phyloP scores from a whole-genome alignment of 2,797 vertebrate species.

The Sorex maritimensis region DNA sequence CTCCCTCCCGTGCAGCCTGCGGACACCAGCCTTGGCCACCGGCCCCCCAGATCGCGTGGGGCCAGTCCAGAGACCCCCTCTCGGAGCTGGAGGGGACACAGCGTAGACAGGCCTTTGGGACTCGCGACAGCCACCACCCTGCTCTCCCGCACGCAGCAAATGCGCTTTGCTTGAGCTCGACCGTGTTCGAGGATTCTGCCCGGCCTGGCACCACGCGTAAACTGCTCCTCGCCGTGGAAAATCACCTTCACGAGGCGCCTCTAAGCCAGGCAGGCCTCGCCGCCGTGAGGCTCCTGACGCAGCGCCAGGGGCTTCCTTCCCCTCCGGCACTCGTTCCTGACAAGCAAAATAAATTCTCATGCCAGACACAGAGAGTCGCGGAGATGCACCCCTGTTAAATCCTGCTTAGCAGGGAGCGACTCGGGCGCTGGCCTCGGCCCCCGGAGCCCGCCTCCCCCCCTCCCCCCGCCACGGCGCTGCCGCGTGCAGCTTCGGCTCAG shows the following conservation, averaged over 20 bases:
- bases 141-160: not conserved
- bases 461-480: conserved; percentile 54
- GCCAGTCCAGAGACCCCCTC: not conserved
- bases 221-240: conserved; percentile 29
- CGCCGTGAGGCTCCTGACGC: conserved; percentile 70
- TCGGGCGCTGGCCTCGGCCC: conserved; percentile 85
- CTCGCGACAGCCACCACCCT: not conserved
- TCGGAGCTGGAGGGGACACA: not conserved
- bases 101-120: not conserved
- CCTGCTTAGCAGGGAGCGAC: conserved; percentile 78
- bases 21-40: not conserved
- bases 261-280: conserved; percentile 60
- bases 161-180: not conserved
- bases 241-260: conserved; percentile 26
- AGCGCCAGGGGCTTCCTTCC: conserved; percentile 53
- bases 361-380: conserved; percentile 70
- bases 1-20: not conserved
- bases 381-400: conserved; percentile 82
- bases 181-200: conserved; percentile 44
- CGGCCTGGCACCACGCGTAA: conserved; percentile 44
- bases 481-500: conserved; percentile 70
- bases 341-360: conserved; percentile 84
- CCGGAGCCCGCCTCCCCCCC: conserved; percentile 60
- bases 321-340: conserved; percentile 78
- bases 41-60: not conserved